Conservation (phyloP, 2,888 invertebrate species). For the Drosophila infuscata region DNA sequence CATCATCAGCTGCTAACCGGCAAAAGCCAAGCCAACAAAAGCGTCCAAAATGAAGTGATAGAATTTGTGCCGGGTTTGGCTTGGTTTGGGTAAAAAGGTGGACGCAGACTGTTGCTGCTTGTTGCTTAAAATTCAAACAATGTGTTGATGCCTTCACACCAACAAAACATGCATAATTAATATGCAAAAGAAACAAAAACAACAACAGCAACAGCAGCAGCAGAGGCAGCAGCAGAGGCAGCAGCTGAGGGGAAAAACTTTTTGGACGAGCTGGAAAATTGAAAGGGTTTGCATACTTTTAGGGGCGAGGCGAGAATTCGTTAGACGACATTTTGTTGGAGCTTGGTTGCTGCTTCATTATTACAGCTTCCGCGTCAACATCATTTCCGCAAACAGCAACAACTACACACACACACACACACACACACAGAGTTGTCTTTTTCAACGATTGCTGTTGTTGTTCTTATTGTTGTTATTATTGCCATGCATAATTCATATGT, state of each 20-base stretch:
- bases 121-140: conserved; percentile 80
- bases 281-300: conserved; percentile 74
- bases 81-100: conserved; percentile 1
- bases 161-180: conserved; percentile 79
- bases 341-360: conserved; percentile 77
- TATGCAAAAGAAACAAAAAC: conserved; percentile 72
- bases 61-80: neutral
- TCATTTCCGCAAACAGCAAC: conserved; percentile 74
- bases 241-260: conserved; percentile 56
- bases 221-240: conserved; percentile 9
- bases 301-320: conserved; percentile 34
- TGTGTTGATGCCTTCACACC: conserved; percentile 83
- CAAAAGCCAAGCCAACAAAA: conserved; percentile 24
- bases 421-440: conserved; percentile 30
- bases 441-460: conserved; percentile 37
- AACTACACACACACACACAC: conserved; percentile 32
- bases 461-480: conserved; percentile 53
- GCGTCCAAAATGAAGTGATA: conserved; percentile 7
- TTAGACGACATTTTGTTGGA: conserved; percentile 72
- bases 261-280: conserved; percentile 72
- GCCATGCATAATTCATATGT: conserved; percentile 82
- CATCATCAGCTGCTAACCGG: conserved; percentile 30
- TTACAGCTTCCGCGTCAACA: conserved; percentile 83
- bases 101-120: conserved; percentile 51
- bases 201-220: conserved; percentile 35